Conservation (phyloP, 2,888 invertebrate genomes). For the Idaea biselata region DNA sequence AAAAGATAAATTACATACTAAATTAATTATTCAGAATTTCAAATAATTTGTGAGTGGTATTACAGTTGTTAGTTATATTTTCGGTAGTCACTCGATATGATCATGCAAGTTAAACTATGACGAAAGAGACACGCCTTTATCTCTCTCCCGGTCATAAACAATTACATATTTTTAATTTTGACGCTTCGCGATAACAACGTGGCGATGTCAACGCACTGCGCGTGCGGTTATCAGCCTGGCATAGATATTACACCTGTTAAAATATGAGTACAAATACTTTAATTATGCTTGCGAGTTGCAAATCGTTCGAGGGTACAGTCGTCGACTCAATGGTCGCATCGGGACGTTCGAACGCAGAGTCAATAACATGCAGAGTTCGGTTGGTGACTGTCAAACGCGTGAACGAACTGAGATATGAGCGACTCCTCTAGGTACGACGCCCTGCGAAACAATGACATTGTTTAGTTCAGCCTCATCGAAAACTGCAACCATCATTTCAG, state of each 20-base stretch:
- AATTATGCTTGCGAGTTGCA: slow-evolving; percentile 12
- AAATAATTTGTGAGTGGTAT: neutral
- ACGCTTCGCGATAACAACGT: slow-evolving; percentile 34
- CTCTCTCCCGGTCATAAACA: slow-evolving; percentile 17
- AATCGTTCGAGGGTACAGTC: slow-evolving; percentile 21
- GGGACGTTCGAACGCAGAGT: slow-evolving; percentile 12
- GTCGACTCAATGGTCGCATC: slow-evolving; percentile 10
- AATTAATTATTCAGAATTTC: neutral
- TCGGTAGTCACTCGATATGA: neutral
- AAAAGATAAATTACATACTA: slow-evolving; percentile 16
- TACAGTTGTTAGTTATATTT: neutral
- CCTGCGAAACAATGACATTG: slow-evolving; percentile 22
- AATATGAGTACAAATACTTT: slow-evolving; percentile 37
- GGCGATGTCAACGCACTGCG: slow-evolving; percentile 39
- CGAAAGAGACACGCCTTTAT: slow-evolving; percentile 20
- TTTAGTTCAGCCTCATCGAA: slow-evolving; percentile 20
- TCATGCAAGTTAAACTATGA: slow-evolving; percentile 13
- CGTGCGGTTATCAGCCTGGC: slow-evolving; percentile 37
- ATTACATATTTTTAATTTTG: slow-evolving; percentile 29
- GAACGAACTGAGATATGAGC: slow-evolving; percentile 31
- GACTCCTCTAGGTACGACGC: slow-evolving; percentile 23
- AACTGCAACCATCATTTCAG: slow-evolving; percentile 8
- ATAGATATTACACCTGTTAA: slow-evolving; percentile 46
- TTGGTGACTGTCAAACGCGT: slow-evolving; percentile 31
- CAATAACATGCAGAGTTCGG: slow-evolving; percentile 20